Evolutionary conservation across 2,113 vertebrate species (phyloP).

Genomic region (Grammomys dolichurus): DNA sequence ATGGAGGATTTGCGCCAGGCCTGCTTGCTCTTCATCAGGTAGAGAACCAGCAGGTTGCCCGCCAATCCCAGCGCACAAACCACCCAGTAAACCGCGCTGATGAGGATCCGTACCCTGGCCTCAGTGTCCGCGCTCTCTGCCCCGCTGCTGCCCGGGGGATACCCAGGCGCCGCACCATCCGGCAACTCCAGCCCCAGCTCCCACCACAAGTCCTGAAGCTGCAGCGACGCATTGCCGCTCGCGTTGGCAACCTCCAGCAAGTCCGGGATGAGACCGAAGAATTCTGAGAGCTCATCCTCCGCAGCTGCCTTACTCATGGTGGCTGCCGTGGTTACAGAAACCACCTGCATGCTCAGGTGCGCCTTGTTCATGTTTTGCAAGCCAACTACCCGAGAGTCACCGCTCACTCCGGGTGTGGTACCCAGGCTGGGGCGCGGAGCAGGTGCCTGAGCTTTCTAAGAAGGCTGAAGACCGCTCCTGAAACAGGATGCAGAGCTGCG

Average conservation of each 20-base stretch:
- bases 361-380: neutral
- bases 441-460: neutral
- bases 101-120: slow-evolving; percentile 87
- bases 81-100: slow-evolving; percentile 94
- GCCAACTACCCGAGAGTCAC: too few relatives aligned
- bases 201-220: slow-evolving; percentile 58
- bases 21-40: slow-evolving; percentile 94
- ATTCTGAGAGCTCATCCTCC: neutral
- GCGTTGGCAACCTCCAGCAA: slow-evolving; percentile 54
- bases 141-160: neutral
- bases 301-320: slow-evolving; percentile 33
- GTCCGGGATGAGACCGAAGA: slow-evolving; percentile 34
- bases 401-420: accelerated
- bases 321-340: neutral
- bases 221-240: slow-evolving; percentile 66
- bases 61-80: slow-evolving; percentile 96
- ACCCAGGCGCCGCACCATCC: neutral
- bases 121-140: neutral
- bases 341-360: neutral
- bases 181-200: slow-evolving; percentile 72
- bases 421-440: neutral
- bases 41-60: slow-evolving; percentile 95
- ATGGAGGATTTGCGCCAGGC: slow-evolving; percentile 96
- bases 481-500: neutral
- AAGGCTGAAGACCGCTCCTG: neutral